Percentiles rank a stretch among this genome's conserved stretches.
phyloP scores from a whole-genome alignment of 64 coral and sea anemone genomes.

The Porites australiensis region DNA sequence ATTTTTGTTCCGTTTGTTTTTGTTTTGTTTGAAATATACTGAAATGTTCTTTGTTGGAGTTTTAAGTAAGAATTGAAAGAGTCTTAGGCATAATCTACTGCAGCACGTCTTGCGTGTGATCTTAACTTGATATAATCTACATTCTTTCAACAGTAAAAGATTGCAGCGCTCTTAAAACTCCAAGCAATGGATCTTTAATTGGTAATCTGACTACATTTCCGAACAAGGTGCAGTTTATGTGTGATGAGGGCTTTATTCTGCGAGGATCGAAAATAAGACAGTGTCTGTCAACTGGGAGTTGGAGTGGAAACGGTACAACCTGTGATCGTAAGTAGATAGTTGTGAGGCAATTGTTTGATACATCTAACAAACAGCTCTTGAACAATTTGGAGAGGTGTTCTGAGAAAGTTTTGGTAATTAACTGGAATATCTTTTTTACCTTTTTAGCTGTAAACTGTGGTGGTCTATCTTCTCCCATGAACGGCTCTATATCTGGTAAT shows the following conservation, averaged over 20 bases:
- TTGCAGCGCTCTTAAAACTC: conserved; percentile 59
- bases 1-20: too few species aligned
- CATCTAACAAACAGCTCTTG: background rate
- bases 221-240: conserved; percentile 27
- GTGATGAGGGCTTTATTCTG: conserved; percentile 64
- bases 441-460: conserved; percentile 77
- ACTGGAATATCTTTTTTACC: background rate
- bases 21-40: too few species aligned
- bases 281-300: conserved; percentile 47
- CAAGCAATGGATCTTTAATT: conserved; percentile 55
- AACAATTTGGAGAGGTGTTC: background rate
- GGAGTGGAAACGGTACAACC: conserved; percentile 16
- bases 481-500: conserved; percentile 40
- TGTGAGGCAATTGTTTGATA: too few species aligned
- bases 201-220: conserved; percentile 6
- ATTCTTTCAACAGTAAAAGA: conserved; percentile 37
- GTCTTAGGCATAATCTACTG: too few species aligned
- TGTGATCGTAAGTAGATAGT: conserved; percentile 20
- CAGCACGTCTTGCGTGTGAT: too few species aligned
- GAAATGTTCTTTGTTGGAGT: too few species aligned
- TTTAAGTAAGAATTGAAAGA: too few species aligned
- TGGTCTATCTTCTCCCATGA: conserved; percentile 23
- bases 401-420: background rate
- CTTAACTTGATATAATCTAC: too few species aligned
- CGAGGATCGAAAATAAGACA: conserved; percentile 2